Base-by-base conservation (phyloP, 2,888 invertebrate genomes). In the Dryobota labecula region DNA sequence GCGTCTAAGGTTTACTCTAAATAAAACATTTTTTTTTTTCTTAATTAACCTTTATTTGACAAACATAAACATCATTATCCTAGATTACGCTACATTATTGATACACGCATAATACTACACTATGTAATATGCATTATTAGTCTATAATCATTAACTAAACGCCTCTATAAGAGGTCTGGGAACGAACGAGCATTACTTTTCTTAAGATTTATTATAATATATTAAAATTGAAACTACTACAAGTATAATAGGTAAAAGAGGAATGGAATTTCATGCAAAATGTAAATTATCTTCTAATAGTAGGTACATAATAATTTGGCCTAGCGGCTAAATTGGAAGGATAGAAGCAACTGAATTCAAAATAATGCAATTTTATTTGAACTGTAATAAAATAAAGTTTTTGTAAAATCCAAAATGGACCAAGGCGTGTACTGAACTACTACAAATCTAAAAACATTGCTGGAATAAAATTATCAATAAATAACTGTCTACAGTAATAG, bases 1-100 rank as follows among this genome's bases (percentile, higher is more conserved):
- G 15, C 24, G 11, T 24, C 49, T 4, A 49, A 24, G 24, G 24
- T 24, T 24, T 24, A 24, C 47, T 5, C 9, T 57, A 57, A 57
- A 56, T 56, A 63, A 36, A 11, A 27, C n/a, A 41, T 5, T 1
- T 8, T 8, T 8, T 8, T 8, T 36, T 63, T 56, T 65, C 79
- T 70, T 67, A 62, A 68, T 82, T 61, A 66, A 71, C 68, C 68
- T 84, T 84, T 84, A 84, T 84, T 84, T 76, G 68, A 62, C 80
- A 84, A 84, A 83, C 84, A 56, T 83, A 77, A 84, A 81, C 80
- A 79, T 81, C 54, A 61, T 67, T 73, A 85, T n/a, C 70, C 73
- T 85, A 84, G 11, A 63, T 71, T 66, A 80, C 66, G 54, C 77
- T 78, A 78, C 49, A 56, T 56, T 76, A 78, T 45, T 45, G 57